Evolutionary conservation across 2,113 vertebrate species (phyloP).

Genomic region (Halichoerus grypus): DNA sequence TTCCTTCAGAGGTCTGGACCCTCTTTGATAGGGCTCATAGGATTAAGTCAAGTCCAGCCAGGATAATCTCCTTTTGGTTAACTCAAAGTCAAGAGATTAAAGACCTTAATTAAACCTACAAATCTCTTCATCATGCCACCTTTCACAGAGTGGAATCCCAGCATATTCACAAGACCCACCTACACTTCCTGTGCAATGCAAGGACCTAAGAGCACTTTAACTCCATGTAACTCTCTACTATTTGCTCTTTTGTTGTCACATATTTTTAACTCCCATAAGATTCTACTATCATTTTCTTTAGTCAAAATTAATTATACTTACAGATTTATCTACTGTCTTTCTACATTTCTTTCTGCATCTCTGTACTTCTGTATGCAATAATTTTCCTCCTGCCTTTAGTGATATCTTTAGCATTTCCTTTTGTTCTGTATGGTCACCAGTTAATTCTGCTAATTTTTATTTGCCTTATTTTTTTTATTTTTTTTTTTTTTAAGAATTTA

Average conservation of each 20-base stretch:
- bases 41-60: background rate
- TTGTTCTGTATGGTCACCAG: background rate
- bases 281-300: background rate
- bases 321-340: background rate
- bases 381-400: background rate
- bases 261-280: background rate
- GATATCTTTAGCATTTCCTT: background rate
- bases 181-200: background rate
- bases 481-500: too few relatives aligned
- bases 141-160: background rate
- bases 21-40: background rate
- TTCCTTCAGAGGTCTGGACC: background rate
- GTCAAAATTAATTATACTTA: background rate
- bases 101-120: background rate
- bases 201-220: background rate
- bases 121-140: background rate
- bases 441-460: background rate
- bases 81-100: background rate
- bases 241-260: background rate
- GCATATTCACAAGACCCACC: background rate
- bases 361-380: background rate
- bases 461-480: too few relatives aligned
- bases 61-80: background rate
- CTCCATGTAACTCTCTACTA: background rate
- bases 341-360: background rate